Evolutionary conservation across 2,797 vertebrate genomes (phyloP).

Genomic region (Aeoliscus strigatus): DNA sequence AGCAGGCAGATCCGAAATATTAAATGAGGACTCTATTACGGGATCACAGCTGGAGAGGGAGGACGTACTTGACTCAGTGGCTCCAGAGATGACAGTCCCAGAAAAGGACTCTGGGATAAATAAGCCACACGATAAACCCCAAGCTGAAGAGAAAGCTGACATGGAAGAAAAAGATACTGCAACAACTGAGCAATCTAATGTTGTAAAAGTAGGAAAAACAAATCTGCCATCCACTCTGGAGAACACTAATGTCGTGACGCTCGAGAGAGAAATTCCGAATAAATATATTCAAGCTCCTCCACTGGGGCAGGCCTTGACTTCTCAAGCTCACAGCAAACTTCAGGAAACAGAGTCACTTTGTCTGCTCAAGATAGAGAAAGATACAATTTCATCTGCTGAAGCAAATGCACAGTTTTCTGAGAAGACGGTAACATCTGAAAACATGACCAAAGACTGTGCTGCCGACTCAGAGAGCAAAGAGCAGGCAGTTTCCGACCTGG

Average conservation of each 20-base stretch:
- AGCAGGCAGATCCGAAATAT: constrained; percentile 26
- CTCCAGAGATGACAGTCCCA: constrained; percentile 9
- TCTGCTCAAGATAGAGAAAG: constrained; percentile 14
- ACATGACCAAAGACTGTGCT: constrained; percentile 9
- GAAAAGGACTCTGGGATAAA: constrained; percentile 23
- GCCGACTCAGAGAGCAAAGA: constrained; percentile 35
- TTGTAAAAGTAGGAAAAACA: constrained; percentile 34
- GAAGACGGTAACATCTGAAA: constrained; percentile 21
- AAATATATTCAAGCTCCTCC: constrained; percentile 71
- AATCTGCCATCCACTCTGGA: constrained; percentile 49
- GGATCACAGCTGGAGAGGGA: constrained; percentile 18
- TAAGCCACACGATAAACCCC: constrained; percentile 9
- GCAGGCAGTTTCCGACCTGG: constrained; percentile 26
- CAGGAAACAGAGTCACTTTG: constrained; percentile 17
- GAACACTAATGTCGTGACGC: constrained; percentile 62
- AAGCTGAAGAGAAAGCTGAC: constrained; percentile 21
- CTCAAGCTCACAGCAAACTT: constrained; percentile 45
- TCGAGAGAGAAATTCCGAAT: constrained; percentile 67
- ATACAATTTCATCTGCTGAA: constrained; percentile 4
- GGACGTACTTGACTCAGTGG: constrained; percentile 6
- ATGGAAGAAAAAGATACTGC: constrained; percentile 17
- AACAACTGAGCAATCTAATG: constrained; percentile 8
- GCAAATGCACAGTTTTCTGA: constrained; percentile 21
- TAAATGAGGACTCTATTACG: constrained; percentile 23
- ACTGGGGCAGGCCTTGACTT: constrained; percentile 60